Evolutionary conservation across 2,113 vertebrate genomes (phyloP).

Genomic region (Eurystomus gularis): DNA sequence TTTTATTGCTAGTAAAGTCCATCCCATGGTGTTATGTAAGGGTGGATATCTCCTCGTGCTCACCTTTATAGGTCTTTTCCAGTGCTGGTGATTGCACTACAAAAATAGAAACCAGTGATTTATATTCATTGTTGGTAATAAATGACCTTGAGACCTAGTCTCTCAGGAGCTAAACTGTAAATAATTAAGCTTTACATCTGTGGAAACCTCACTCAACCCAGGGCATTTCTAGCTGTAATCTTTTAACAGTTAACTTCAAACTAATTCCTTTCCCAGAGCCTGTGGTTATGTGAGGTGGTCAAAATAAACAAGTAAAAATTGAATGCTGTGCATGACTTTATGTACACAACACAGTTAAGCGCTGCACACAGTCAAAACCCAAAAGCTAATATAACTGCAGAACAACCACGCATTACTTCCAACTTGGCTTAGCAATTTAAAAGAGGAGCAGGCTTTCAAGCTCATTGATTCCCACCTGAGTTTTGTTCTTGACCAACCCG

Average conservation of each 20-base stretch:
- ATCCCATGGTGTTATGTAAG: not conserved
- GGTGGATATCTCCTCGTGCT: not conserved
- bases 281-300: not conserved
- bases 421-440: not conserved
- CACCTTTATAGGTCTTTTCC: not conserved
- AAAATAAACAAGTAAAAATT: not conserved
- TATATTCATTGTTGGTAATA: not conserved
- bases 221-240: not conserved
- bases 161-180: conserved; percentile 26
- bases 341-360: not conserved
- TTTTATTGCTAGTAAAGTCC: not conserved
- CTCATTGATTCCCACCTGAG: not conserved
- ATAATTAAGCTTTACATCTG: conserved; percentile 52
- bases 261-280: not conserved
- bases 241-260: not conserved
- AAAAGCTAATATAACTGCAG: not conserved
- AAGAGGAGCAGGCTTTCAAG: not conserved
- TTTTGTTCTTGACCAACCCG: not conserved
- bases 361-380: not conserved
- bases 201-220: not conserved
- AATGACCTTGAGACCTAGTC: conserved; percentile 18
- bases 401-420: not conserved
- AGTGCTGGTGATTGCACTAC: not conserved
- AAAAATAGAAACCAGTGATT: not conserved
- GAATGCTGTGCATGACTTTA: not conserved